phyloP scores from a whole-genome alignment of 1,140 invertebrate genomes.

The Microvelia longipes region DNA sequence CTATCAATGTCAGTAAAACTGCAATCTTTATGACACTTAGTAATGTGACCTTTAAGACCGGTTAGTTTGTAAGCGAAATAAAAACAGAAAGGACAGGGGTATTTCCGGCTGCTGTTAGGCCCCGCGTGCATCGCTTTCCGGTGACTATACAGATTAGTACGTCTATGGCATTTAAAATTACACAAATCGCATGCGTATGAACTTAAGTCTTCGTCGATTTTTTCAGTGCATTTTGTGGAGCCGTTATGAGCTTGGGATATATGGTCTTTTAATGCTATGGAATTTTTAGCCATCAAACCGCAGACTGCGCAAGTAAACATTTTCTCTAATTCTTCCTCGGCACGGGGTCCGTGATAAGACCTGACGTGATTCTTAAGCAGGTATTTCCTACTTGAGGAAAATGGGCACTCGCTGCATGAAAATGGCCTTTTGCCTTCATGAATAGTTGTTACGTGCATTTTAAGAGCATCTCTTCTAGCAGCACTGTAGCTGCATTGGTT shows the following conservation, averaged over 20 bases:
- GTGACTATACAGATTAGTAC: not conserved
- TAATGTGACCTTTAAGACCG: not conserved
- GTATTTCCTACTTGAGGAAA: not conserved
- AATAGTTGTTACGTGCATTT: not conserved
- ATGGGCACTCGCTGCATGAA: not conserved
- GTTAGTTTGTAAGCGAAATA: not conserved
- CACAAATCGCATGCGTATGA: not conserved
- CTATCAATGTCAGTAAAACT: not conserved
- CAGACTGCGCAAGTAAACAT: not conserved
- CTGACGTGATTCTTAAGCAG: not conserved
- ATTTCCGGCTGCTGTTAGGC: not conserved
- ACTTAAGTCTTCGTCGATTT: not conserved
- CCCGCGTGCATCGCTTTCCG: not conserved
- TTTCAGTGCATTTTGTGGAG: not conserved
- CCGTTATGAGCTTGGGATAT: not conserved
- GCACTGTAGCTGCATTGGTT: not conserved
- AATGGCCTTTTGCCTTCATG: not conserved
- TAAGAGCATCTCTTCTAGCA: not conserved
- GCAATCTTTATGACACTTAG: not conserved
- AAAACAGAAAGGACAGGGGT: not conserved
- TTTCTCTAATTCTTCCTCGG: not conserved
- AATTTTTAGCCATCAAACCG: not conserved
- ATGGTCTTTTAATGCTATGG: not conserved
- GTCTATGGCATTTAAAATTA: not conserved
- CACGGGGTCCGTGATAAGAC: not conserved